Conservation (phyloP, 35 echinoderm and acorn worm genomes). For the Eucidaris tribuloides region DNA sequence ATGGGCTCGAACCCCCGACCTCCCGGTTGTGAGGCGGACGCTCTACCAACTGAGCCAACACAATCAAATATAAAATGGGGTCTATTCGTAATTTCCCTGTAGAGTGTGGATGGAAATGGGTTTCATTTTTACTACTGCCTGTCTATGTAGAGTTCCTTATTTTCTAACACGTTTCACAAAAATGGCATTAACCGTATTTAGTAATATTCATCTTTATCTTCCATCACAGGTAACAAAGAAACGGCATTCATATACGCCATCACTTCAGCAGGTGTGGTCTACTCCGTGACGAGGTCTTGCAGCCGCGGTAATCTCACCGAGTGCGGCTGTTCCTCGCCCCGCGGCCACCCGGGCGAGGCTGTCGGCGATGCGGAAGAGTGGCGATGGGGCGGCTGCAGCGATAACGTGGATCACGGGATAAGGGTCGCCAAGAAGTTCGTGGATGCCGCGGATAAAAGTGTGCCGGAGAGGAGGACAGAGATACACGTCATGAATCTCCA, state of each 20-base stretch:
- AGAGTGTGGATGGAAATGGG: too few species aligned
- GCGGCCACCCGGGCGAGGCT: conserved; percentile 21
- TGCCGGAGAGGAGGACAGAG: conserved; percentile 17
- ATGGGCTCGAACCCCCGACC: too few species aligned
- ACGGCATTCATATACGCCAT: conserved; percentile 96
- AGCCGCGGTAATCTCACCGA: conserved; percentile 88
- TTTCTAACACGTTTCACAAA: too few species aligned
- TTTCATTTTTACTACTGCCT: too few species aligned
- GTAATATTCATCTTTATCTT: too few species aligned
- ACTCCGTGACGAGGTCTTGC: conserved; percentile 74
- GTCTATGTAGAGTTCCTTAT: too few species aligned
- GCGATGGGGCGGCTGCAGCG: conserved; percentile 96
- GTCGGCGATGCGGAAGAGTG: conserved; percentile 52
- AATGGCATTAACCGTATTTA: too few species aligned
- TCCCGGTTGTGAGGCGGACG: too few species aligned
- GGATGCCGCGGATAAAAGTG: conserved; percentile 48
- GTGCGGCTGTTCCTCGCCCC: conserved; percentile 61
- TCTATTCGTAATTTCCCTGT: too few species aligned
- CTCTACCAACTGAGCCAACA: too few species aligned
- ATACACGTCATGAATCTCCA: conserved; percentile 85
- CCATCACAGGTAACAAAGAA: conserved; percentile 67
- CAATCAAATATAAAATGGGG: too few species aligned
- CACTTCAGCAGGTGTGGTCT: conserved; percentile 87
- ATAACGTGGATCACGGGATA: conserved; percentile 76
- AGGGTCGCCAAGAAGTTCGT: conserved; percentile 75